Conservation (phyloP, 2,888 invertebrate species). For the Encarsia formosa region DNA sequence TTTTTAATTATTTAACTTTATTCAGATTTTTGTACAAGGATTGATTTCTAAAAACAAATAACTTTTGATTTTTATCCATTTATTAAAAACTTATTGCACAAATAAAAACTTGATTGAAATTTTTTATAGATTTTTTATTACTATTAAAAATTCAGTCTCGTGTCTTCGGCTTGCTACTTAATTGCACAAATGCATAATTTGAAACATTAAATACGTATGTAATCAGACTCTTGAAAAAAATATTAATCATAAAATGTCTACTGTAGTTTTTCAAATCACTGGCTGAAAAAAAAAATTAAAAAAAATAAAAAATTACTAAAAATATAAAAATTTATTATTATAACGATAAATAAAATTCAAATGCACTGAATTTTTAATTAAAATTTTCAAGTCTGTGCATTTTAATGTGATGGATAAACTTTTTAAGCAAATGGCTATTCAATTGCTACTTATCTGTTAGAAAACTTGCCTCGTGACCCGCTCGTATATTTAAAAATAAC, state of each 20-base stretch:
- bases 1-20: no score
- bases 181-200: neutral
- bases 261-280: neutral
- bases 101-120: no score
- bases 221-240: neutral
- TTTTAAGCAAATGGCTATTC: constrained; percentile 20
- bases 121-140: neutral
- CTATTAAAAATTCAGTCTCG: neutral
- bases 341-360: no score
- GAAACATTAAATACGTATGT: neutral
- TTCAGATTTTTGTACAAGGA: no score
- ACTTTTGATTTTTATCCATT: no score
- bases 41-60: no score
- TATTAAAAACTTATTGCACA: no score
- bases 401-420: constrained; percentile 31
- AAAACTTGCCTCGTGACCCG: constrained; percentile 14
- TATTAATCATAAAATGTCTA: neutral
- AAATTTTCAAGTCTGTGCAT: constrained; percentile 31
- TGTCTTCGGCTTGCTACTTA: constrained; percentile 14
- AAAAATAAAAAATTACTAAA: constrained; percentile 3
- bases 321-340: constrained; percentile 3
- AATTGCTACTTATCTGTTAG: constrained; percentile 22
- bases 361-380: constrained; percentile 16
- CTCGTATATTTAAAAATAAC: no score
- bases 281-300: neutral